Evolutionary conservation across 2,797 vertebrate species (phyloP).

Genomic region (Numenius phaeopus): DNA sequence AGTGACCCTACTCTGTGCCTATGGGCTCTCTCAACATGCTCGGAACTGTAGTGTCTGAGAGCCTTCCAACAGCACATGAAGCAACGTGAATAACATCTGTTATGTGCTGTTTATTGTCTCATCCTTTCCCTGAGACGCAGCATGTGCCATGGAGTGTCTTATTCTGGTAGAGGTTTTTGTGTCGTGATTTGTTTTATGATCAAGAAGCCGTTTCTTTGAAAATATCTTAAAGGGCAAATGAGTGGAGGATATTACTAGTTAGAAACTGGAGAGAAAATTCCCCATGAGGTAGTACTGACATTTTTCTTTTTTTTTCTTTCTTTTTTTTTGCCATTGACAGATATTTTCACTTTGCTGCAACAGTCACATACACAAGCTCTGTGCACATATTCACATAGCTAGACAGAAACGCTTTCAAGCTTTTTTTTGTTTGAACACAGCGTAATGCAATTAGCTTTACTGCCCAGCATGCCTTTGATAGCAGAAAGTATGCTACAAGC

Average conservation of each 20-base stretch:
- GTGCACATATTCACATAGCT: not conserved
- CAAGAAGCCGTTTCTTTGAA: not conserved
- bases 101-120: constrained; percentile 24
- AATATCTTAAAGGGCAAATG: not conserved
- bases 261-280: not conserved
- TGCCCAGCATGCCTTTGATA: constrained; percentile 32
- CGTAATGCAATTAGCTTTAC: constrained; percentile 11
- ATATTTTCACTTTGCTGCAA: constrained; percentile 13
- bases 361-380: not conserved
- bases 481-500: not conserved
- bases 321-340: not conserved
- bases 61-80: not conserved
- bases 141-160: constrained; percentile 8
- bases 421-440: constrained; percentile 16
- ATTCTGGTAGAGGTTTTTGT: not conserved
- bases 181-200: not conserved
- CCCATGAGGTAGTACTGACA: not conserved
- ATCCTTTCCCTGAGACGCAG: constrained; percentile 30
- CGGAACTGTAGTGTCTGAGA: not conserved
- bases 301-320: not conserved
- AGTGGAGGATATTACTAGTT: not conserved
- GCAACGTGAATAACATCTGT: constrained; percentile 9
- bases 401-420: not conserved
- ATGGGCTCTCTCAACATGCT: not conserved
- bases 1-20: not conserved